These are phyloP conservation scores for Fragum fragum DNA, from an alignment of 2,888 invertebrate species.

Conservation along the genomic window DNA sequence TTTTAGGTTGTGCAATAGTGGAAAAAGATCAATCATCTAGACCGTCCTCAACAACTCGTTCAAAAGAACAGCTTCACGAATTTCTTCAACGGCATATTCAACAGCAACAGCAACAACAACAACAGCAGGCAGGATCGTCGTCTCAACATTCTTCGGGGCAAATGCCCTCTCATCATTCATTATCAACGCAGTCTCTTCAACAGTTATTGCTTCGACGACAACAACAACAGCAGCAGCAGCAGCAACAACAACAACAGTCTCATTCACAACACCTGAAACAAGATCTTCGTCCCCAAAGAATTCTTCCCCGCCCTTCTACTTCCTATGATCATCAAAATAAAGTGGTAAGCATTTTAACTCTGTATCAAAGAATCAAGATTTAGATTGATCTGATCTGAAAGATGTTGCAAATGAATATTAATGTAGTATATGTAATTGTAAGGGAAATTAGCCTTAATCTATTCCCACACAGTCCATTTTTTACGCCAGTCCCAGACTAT, in stretches of 20 bases:
- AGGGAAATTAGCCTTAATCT: too few species aligned
- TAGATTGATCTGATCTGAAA: too few species aligned
- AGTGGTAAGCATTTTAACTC: too few species aligned
- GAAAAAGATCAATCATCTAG: conserved; percentile 22
- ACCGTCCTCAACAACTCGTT: conserved; percentile 68
- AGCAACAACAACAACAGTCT: conserved; percentile 24
- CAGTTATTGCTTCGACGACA: conserved; percentile 57
- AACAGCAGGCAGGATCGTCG: conserved; percentile 6
- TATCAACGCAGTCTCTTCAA: conserved; percentile 56
- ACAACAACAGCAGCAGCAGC: conserved; percentile 48
- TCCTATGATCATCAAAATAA: conserved; percentile 32
- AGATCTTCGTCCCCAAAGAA: conserved; percentile 28
- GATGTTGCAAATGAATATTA: too few species aligned
- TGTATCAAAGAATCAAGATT: too few species aligned
- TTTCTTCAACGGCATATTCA: conserved; percentile 73
- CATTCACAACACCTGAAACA: not conserved
- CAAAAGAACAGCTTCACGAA: conserved; percentile 68
- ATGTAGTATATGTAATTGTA: too few species aligned
- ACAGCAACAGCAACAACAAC: conserved; percentile 67
- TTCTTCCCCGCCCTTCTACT: conserved; percentile 47
- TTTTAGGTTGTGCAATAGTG: conserved; percentile 26
- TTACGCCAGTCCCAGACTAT: too few species aligned
- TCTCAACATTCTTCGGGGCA: conserved; percentile 4
- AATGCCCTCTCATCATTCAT: conserved; percentile 8
- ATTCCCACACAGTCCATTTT: too few species aligned